Evolutionary conservation across 2,888 invertebrate genomes (phyloP).

Genomic region (Stenodera caucasica): DNA sequence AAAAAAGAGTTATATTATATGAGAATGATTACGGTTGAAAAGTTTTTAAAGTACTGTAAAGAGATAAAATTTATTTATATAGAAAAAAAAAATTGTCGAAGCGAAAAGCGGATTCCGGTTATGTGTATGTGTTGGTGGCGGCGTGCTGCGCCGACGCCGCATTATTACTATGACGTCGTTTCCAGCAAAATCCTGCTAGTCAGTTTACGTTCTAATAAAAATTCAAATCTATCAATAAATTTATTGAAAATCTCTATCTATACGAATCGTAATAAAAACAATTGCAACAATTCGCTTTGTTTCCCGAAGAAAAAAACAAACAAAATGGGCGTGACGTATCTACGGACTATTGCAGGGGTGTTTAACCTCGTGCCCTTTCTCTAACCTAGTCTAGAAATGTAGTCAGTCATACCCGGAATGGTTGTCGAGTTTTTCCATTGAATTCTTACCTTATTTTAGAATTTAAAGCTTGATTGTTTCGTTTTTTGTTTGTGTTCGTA

Average conservation of each 20-base stretch:
- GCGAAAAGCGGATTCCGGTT: neutral
- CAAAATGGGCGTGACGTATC: slow-evolving; percentile 50
- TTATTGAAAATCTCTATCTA: no score
- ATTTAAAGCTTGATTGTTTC: neutral
- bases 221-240: no score
- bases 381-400: slow-evolving; percentile 44
- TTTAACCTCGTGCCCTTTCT: slow-evolving; percentile 52
- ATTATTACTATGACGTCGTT: neutral
- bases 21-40: neutral
- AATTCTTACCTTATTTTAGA: slow-evolving; percentile 7
- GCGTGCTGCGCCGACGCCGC: neutral
- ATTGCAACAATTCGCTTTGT: no score
- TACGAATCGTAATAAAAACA: no score
- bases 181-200: neutral
- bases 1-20: neutral
- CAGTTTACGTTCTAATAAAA: no score
- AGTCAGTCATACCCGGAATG: slow-evolving; percentile 34
- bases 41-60: neutral
- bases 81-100: neutral
- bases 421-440: slow-evolving; percentile 17
- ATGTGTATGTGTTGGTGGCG: neutral
- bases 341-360: slow-evolving; percentile 42
- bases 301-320: no score
- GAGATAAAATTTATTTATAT: neutral
- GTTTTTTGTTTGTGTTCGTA: slow-evolving; percentile 32